Evolutionary conservation across 2,113 vertebrate genomes (phyloP).

Genomic region (Athene noctua): DNA sequence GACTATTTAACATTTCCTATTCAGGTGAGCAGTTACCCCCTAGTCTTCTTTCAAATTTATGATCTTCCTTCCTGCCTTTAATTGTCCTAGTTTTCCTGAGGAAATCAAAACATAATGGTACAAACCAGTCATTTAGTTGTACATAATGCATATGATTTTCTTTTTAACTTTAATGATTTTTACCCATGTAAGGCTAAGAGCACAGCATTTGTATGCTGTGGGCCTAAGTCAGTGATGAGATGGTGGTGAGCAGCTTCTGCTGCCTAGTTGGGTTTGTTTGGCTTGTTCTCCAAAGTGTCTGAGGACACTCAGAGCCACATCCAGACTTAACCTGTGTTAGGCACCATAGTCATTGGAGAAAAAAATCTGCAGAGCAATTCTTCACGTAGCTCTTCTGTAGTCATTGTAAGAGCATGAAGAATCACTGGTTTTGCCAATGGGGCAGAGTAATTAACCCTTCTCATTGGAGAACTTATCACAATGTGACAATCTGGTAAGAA

Average conservation of each 20-base stretch:
- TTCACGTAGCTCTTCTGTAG: fast-evolving
- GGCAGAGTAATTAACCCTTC: not conserved
- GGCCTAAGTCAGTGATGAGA: not conserved
- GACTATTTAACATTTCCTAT: slow-evolving; percentile 32
- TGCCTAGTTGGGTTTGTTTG: not conserved
- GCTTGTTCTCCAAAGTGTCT: not conserved
- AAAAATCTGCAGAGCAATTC: not conserved
- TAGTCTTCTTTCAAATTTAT: slow-evolving; percentile 25
- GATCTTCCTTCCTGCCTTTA: slow-evolving; percentile 41
- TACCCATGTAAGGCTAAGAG: not conserved
- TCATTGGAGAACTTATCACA: not conserved
- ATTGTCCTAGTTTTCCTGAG: slow-evolving; percentile 36
- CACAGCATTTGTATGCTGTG: not conserved
- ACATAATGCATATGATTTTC: not conserved
- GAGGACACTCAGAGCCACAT: not conserved
- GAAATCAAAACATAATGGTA: slow-evolving; percentile 35
- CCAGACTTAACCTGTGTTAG: not conserved
- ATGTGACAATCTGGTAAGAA: not conserved
- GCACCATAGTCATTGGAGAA: not conserved
- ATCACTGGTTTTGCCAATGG: not conserved
- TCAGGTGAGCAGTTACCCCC: slow-evolving; percentile 9
- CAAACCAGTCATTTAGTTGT: not conserved
- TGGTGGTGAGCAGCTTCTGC: not conserved
- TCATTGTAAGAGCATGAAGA: not conserved
- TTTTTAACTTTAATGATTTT: not conserved